phyloP scores from a whole-genome alignment of 2,797 vertebrate genomes.

The Astyanax mexicanus region DNA sequence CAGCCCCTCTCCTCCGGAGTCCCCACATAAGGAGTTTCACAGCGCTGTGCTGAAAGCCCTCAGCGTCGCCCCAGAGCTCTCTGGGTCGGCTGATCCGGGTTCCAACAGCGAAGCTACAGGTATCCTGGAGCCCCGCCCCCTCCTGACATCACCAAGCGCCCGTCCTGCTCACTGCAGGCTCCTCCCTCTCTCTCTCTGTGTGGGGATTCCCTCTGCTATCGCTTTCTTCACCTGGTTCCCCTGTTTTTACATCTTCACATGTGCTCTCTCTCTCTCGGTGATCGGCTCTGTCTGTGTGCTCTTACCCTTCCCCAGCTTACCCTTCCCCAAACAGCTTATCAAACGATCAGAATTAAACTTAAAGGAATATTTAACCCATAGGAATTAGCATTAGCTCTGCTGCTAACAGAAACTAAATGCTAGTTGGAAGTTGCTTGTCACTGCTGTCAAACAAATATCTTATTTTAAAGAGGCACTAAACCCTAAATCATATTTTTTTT shows the following conservation, averaged over 20 bases:
- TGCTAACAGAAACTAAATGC: too few relatives aligned
- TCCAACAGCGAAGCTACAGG: slow-evolving; percentile 76
- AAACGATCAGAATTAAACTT: not conserved
- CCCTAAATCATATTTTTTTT: too few relatives aligned
- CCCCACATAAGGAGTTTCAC: slow-evolving; percentile 84
- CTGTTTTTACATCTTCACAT: too few relatives aligned
- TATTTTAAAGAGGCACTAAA: too few relatives aligned
- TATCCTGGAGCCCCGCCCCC: slow-evolving; percentile 68
- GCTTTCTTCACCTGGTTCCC: not conserved
- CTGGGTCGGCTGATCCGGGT: slow-evolving; percentile 52
- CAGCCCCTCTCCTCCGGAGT: slow-evolving; percentile 57
- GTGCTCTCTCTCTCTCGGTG: slow-evolving; percentile 27
- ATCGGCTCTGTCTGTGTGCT: not conserved
- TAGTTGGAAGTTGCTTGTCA: too few relatives aligned
- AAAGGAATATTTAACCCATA: slow-evolving; percentile 2
- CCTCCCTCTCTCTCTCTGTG: too few relatives aligned
- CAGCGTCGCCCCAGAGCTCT: slow-evolving; percentile 72
- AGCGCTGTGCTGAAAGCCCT: slow-evolving; percentile 82
- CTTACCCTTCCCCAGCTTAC: not conserved
- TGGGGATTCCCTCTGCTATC: slow-evolving; percentile 35
- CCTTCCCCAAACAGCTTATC: too few relatives aligned
- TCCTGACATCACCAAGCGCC: slow-evolving; percentile 34
- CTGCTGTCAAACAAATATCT: too few relatives aligned
- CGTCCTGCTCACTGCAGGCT: slow-evolving; percentile 17
- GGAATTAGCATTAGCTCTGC: too few relatives aligned